Evolutionary conservation across 1,140 invertebrate species (phyloP).

Genomic region (Bombus turneri): DNA sequence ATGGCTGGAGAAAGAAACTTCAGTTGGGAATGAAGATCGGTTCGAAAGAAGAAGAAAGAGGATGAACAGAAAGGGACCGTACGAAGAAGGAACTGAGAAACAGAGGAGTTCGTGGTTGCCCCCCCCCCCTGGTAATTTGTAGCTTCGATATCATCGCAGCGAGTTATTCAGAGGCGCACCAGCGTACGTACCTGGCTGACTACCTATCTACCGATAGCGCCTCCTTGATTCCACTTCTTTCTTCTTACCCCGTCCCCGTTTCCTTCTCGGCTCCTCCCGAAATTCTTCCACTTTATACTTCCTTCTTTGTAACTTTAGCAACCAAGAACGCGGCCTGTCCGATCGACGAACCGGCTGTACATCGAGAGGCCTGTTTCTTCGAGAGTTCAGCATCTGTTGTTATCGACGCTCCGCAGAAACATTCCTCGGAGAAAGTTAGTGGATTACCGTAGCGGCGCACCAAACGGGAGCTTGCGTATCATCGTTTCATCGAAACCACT

Average conservation of each 20-base stretch:
- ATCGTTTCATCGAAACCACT: conserved; percentile 1
- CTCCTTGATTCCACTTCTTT: conserved; percentile 43
- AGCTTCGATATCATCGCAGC: conserved; percentile 70
- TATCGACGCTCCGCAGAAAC: neutral
- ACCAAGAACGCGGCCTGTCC: neutral
- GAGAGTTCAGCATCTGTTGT: neutral
- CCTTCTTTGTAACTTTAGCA: conserved; percentile 34
- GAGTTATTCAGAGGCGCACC: conserved; percentile 68
- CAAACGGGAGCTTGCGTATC: neutral
- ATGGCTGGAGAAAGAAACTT: conserved; percentile 29
- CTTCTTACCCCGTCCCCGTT: neutral
- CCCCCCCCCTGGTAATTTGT: conserved; percentile 69
- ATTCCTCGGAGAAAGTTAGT: conserved; percentile 5
- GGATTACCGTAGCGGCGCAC: neutral
- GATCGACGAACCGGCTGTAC: neutral
- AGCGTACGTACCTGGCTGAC: conserved; percentile 63
- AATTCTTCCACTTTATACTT: conserved; percentile 34
- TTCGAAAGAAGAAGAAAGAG: conserved; percentile 4
- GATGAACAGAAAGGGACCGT: neutral
- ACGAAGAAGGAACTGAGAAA: conserved; percentile 58
- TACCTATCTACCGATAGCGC: conserved; percentile 68
- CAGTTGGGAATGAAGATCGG: neutral
- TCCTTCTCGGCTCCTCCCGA: conserved; percentile 10
- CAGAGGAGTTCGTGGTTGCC: conserved; percentile 63
- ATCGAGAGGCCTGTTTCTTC: neutral